Evolutionary conservation across 2,888 invertebrate genomes (phyloP), one percentile per base, ranked within the genome.

Genomic region (Cecidostiba fungosa): DNA sequence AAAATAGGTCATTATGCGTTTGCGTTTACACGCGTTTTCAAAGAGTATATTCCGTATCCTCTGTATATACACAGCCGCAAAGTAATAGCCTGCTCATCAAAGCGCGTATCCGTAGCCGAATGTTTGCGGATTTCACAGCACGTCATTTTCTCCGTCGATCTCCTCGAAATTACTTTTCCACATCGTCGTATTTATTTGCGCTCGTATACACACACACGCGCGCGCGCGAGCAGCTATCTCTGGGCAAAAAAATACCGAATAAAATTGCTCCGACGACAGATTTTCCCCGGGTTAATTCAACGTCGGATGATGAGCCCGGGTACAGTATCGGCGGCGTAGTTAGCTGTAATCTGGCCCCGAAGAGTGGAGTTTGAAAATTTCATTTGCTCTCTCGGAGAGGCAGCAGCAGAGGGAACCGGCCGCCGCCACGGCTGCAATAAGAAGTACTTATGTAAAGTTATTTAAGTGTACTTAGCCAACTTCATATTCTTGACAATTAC

Each of bases 111-210:
- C 3, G 12, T 5, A 66, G 26, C 66, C 4, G 29, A 26, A 66
- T 26, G 29, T 66, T 66, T 29, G 29, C 66, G 70, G 16, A 29
- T 79, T n/a, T 16, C 50, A 1, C 54, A 8, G 26, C 29, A 16
- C 26, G 79, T 8, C 23, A 50, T 72, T 36, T 19, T 72, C 54
- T 26, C 59, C 59, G 3, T 10, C 16, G 43, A 62, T 8, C 62
- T 36, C 59, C 36, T 12, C 26, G 72, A 80, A 72, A 80, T 80
- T 54, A 72, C 72, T 80, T 80, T 50, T 79, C 16, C 32, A 19
- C 47, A 19, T 12, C 23, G 36, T 54, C 23, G 54, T 72, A 59
- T 72, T 72, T 72, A 54, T 80, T 80, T 50, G 69, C n/a, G n/a
- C 19, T 16, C 66, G 19, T 16, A 16, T 50, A 4, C 4, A 50